Percentiles rank a stretch among this genome's conserved stretches.
phyloP scores from a whole-genome alignment of 2,113 vertebrate species.

The Pipra filicauda region DNA sequence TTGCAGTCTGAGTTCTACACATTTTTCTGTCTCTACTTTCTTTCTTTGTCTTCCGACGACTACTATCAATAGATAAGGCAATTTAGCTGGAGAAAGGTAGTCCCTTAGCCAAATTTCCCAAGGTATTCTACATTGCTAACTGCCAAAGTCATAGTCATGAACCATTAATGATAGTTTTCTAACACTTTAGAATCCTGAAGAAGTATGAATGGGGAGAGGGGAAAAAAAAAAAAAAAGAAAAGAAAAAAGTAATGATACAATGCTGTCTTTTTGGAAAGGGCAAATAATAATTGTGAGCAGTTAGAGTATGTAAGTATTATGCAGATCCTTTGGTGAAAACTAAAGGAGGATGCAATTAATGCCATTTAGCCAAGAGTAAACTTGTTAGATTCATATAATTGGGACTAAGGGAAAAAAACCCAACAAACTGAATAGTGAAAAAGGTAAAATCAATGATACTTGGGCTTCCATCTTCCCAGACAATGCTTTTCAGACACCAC shows the following conservation, averaged over 20 bases:
- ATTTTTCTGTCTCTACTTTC: background rate
- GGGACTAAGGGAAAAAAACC: background rate
- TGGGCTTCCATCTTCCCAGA: background rate
- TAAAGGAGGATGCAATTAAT: background rate
- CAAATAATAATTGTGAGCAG: background rate
- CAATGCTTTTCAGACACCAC: background rate
- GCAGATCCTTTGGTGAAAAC: background rate
- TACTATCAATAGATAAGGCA: background rate
- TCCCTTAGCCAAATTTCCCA: background rate
- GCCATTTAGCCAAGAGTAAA: background rate
- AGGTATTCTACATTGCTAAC: background rate
- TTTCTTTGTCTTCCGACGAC: background rate
- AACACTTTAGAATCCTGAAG: background rate
- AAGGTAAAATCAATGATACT: background rate
- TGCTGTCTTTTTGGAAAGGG: background rate
- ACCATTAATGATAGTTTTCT: background rate
- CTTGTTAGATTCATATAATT: background rate
- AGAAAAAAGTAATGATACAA: background rate
- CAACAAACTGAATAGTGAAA: background rate
- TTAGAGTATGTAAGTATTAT: background rate
- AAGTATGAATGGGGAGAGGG: accelerated
- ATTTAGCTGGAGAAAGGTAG: background rate
- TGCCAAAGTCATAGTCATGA: background rate
- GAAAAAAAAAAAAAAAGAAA: background rate
- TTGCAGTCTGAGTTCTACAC: background rate